Conservation (phyloP, 2,113 vertebrate genomes). For the Sinocyclocheilus maitianheensis region DNA sequence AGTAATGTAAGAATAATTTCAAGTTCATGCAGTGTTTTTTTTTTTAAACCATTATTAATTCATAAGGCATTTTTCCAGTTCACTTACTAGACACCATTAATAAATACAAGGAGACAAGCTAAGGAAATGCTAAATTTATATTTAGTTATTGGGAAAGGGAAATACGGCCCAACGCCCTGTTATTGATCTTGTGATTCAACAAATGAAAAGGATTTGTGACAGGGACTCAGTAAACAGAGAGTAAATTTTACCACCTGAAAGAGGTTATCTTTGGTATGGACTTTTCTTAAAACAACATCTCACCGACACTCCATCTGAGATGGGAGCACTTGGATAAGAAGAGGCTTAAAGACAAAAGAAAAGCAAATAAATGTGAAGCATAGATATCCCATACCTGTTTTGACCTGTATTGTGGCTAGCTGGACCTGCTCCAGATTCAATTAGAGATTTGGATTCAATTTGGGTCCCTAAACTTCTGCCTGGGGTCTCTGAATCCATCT, state of each 20-base stretch:
- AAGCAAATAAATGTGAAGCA: conserved; percentile 45
- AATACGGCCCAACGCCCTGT: background rate
- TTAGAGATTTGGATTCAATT: conserved; percentile 3
- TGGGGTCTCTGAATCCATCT: conserved; percentile 6
- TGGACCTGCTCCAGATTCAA: conserved; percentile 46
- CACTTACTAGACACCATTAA: conserved; percentile 28
- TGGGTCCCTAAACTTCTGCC: background rate
- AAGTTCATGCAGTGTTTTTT: background rate
- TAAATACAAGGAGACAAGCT: conserved; percentile 33
- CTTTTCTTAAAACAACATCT: conserved; percentile 52
- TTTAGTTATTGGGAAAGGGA: conserved; percentile 13
- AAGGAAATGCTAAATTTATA: conserved; percentile 41
- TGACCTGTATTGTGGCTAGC: conserved; percentile 44
- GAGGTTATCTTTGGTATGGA: conserved; percentile 50
- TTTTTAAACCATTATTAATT: background rate
- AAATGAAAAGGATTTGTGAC: conserved; percentile 37
- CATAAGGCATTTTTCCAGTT: conserved; percentile 5
- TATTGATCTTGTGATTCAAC: conserved; percentile 44
- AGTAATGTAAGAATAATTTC: background rate
- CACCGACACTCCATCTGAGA: conserved; percentile 10
- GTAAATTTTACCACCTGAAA: conserved; percentile 48
- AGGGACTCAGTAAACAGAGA: background rate
- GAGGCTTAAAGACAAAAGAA: conserved; percentile 41
- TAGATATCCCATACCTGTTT: conserved; percentile 37
- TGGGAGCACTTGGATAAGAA: conserved; percentile 38